These are phyloP conservation scores for Chelonus insularis DNA, from an alignment of 1,140 invertebrate genomes.

Conservation along the genomic window DNA sequence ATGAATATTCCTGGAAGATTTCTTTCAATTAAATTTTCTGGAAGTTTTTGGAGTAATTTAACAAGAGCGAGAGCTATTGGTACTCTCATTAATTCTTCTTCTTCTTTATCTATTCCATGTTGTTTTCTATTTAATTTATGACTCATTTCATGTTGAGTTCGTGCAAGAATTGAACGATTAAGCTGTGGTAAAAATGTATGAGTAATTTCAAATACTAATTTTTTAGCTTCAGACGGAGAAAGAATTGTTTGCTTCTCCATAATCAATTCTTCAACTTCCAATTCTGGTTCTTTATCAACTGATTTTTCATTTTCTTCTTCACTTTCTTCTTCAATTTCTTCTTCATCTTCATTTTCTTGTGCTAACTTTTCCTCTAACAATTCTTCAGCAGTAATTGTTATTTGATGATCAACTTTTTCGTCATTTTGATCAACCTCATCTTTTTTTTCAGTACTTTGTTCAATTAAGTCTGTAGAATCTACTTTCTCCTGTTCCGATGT, in stretches of 20 bases:
- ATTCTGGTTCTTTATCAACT: conserved; percentile 38
- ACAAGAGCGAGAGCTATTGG: conserved; percentile 91
- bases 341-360: conserved; percentile 39
- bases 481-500: too few relatives aligned
- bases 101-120: conserved; percentile 68
- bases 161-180: conserved; percentile 69
- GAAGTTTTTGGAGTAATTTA: conserved; percentile 87
- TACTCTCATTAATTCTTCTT: conserved; percentile 87
- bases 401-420: too few relatives aligned
- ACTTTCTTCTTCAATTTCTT: conserved; percentile 44
- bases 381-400: too few relatives aligned
- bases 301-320: conserved; percentile 35
- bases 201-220: conserved; percentile 66
- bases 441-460: not conserved
- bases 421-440: too few relatives aligned
- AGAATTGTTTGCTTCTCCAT: conserved; percentile 65
- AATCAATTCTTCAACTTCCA: conserved; percentile 44
- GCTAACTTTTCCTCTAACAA: conserved; percentile 31
- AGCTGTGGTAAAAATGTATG: conserved; percentile 68
- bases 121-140: conserved; percentile 81
- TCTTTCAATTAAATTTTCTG: conserved; percentile 70
- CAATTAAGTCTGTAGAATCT: conserved; percentile 30
- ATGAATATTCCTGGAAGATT: conserved; percentile 85
- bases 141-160: conserved; percentile 73
- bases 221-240: conserved; percentile 72